These are phyloP conservation scores for Tricholaema leucomelas DNA, from an alignment of 2,113 vertebrate genomes.

Conservation along the genomic window DNA sequence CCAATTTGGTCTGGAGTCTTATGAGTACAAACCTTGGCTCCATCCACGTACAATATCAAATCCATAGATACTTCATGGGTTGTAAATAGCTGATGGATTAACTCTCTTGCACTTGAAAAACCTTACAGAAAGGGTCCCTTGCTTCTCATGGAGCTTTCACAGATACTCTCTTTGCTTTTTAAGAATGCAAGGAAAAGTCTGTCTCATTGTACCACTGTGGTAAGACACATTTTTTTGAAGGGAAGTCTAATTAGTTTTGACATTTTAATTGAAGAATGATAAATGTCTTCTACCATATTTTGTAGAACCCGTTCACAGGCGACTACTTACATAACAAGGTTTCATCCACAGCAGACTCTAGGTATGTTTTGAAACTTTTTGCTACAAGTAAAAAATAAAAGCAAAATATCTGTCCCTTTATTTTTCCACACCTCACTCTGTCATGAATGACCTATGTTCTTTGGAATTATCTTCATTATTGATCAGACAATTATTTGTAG, in stretches of 20 bases:
- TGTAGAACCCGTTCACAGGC: constrained; percentile 49
- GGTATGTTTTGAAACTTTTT: not conserved
- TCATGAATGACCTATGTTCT: not conserved
- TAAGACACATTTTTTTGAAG: not conserved
- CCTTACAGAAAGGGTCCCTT: not conserved
- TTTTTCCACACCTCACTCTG: not conserved
- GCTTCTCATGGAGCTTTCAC: not conserved
- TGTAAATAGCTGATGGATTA: constrained; percentile 30
- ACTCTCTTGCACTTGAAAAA: not conserved
- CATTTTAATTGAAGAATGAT: constrained; percentile 71
- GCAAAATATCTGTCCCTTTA: not conserved
- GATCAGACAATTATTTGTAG: not conserved
- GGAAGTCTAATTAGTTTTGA: constrained; percentile 66
- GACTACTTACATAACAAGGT: constrained; percentile 46
- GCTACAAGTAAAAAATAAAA: not conserved
- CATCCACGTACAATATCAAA: not conserved
- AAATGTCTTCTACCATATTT: constrained; percentile 60
- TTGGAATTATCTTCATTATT: not conserved
- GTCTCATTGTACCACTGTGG: not conserved
- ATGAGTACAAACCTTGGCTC: not conserved
- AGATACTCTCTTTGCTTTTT: constrained; percentile 3
- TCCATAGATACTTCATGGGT: not conserved
- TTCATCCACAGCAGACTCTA: not conserved
- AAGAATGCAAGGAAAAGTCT: constrained; percentile 33
- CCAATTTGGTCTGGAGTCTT: constrained; percentile 30